A percentile compares a stretch with the other conserved stretches of the same genome.
Conservation (phyloP, 2,797 vertebrate species). For the Loris lydekkerianus region DNA sequence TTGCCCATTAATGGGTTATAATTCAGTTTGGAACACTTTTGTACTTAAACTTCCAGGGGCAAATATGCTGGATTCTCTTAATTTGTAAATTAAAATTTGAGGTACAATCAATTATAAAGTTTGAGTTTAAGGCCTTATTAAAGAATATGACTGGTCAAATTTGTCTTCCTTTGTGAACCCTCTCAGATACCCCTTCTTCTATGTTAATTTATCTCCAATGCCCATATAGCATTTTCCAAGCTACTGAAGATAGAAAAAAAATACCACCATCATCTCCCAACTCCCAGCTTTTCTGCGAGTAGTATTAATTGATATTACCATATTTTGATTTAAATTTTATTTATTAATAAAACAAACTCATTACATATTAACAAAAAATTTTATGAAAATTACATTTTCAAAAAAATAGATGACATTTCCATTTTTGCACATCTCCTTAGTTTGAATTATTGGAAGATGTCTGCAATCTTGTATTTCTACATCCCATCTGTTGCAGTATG, state of each 20-base stretch:
- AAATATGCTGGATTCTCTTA: not conserved
- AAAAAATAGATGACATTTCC: not conserved
- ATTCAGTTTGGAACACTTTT: not conserved
- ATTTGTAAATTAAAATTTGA: not conserved
- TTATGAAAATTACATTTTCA: conserved; percentile 15
- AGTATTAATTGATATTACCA: not conserved
- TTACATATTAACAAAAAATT: conserved; percentile 14
- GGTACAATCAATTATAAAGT: not conserved
- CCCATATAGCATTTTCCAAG: not conserved
- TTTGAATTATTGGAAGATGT: not conserved
- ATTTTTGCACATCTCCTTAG: not conserved
- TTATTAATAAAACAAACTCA: not conserved
- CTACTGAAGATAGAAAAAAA: too few relatives aligned
- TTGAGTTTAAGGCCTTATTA: not conserved
- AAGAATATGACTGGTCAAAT: not conserved
- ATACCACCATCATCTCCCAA: too few relatives aligned
- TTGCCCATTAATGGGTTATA: not conserved
- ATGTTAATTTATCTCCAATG: not conserved
- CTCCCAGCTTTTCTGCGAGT: not conserved
- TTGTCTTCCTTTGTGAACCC: not conserved
- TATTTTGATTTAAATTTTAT: not conserved
- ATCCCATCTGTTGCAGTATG: not conserved
- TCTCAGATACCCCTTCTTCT: not conserved
- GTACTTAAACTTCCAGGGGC: not conserved
- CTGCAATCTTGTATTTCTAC: not conserved